These are phyloP conservation scores for Sussaba pulchella DNA, from an alignment of 2,888 invertebrate genomes.

Conservation along the genomic window DNA sequence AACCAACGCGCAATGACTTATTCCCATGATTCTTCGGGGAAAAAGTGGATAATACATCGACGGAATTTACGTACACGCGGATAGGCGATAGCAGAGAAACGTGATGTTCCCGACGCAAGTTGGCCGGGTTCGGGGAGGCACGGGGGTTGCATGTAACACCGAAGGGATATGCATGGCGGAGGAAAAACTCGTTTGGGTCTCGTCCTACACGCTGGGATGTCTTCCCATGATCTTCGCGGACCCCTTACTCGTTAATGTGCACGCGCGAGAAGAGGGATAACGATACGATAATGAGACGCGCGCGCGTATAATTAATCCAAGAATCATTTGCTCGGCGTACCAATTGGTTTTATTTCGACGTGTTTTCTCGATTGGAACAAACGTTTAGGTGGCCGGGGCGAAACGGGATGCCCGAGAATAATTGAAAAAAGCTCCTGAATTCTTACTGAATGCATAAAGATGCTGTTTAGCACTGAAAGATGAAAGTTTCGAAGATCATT, in stretches of 20 bases:
- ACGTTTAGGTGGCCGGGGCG: no score
- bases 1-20: conserved; percentile 19
- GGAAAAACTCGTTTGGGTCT: conserved; percentile 23
- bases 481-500: no score
- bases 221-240: conserved; percentile 49
- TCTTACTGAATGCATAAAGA: no score
- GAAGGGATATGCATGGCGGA: not conserved
- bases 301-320: conserved; percentile 69
- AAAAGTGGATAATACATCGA: not conserved
- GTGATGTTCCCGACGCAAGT: conserved; percentile 20
- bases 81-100: conserved; percentile 15
- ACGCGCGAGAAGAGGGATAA: conserved; percentile 63
- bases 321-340: conserved; percentile 64
- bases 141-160: no score
- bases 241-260: conserved; percentile 65
- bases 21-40: conserved; percentile 3
- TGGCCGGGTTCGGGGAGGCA: conserved; percentile 18
- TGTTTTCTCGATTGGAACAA: no score
- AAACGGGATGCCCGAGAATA: no score
- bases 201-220: not conserved
- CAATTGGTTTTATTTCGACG: not conserved
- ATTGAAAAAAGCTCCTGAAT: no score
- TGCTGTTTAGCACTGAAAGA: no score
- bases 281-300: conserved; percentile 69
- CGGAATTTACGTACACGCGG: conserved; percentile 54